Percentiles rank a stretch among this genome's conserved stretches.
Evolutionary conservation across 2,797 vertebrate genomes (phyloP).

Genomic region (Bradypodion ventrale): DNA sequence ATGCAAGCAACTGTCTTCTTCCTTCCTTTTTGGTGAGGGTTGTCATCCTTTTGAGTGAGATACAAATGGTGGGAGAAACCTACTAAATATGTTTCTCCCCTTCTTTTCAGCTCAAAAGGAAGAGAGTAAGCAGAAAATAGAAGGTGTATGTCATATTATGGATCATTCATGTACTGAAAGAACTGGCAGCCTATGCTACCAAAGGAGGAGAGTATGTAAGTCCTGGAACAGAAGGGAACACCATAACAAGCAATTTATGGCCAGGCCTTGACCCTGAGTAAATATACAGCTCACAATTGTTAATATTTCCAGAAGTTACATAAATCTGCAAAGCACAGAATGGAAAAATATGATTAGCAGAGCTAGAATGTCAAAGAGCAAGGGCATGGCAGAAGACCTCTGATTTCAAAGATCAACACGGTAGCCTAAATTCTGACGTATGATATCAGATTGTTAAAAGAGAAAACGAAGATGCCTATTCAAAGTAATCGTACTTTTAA

Average conservation of each 20-base stretch:
- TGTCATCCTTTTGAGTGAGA: not conserved
- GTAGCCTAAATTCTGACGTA: not conserved
- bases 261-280: conserved; percentile 2
- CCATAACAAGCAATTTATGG: not conserved
- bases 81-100: not conserved
- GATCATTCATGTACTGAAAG: not conserved
- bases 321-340: not conserved
- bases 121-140: not conserved
- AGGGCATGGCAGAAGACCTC: not conserved
- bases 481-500: not conserved
- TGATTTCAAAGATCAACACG: not conserved
- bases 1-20: too few species aligned
- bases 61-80: not conserved
- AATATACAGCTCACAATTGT: not conserved
- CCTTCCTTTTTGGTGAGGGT: too few species aligned
- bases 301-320: not conserved
- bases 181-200: not conserved
- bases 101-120: not conserved
- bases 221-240: not conserved
- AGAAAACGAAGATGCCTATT: not conserved
- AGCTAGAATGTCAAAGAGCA: not conserved
- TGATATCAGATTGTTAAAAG: not conserved
- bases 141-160: conserved; percentile 1
- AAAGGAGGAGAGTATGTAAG: not conserved
- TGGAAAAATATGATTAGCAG: not conserved